Percentiles rank a stretch among this genome's conserved stretches.
phyloP scores from a whole-genome alignment of 2,113 vertebrate genomes.

The Elephas maximus region DNA sequence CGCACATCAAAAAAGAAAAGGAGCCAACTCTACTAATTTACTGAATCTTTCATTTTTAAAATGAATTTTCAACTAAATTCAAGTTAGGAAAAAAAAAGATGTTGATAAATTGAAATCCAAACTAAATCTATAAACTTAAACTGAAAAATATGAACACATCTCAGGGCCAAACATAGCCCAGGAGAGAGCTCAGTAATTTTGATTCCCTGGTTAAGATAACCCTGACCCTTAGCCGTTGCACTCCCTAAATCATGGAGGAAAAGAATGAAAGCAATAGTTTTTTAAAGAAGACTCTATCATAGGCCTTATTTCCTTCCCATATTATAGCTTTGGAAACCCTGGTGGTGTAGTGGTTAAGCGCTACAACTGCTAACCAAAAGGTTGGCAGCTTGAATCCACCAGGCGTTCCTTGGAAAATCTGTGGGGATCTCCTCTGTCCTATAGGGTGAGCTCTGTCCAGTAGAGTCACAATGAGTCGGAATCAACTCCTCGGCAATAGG shows the following conservation, averaged over 20 bases:
- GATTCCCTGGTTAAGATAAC: not conserved
- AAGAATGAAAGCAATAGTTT: not conserved
- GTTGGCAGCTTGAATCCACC: too few species aligned
- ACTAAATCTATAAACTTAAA: not conserved
- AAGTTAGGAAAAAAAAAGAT: constrained; percentile 2
- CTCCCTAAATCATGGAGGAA: not conserved
- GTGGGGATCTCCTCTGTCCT: too few species aligned
- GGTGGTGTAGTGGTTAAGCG: too few species aligned
- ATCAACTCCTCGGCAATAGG: too few species aligned
- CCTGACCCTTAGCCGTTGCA: not conserved
- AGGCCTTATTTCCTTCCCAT: not conserved
- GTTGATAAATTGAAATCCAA: constrained; percentile 26
- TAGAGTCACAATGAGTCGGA: too few species aligned
- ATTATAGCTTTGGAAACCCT: too few species aligned
- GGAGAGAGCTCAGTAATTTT: not conserved
- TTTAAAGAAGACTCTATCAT: not conserved
- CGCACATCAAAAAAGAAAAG: not conserved
- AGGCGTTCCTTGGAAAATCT: too few species aligned
- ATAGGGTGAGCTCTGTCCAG: too few species aligned
- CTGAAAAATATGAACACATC: constrained; percentile 18
- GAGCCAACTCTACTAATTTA: not conserved
- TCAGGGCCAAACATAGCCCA: not conserved
- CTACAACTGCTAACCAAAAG: too few species aligned
- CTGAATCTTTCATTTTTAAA: not conserved
- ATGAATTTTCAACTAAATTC: constrained; percentile 46